These are phyloP conservation scores for Nemotelus nigrinus DNA, from an alignment of 2,888 invertebrate species.

Conservation along the genomic window DNA sequence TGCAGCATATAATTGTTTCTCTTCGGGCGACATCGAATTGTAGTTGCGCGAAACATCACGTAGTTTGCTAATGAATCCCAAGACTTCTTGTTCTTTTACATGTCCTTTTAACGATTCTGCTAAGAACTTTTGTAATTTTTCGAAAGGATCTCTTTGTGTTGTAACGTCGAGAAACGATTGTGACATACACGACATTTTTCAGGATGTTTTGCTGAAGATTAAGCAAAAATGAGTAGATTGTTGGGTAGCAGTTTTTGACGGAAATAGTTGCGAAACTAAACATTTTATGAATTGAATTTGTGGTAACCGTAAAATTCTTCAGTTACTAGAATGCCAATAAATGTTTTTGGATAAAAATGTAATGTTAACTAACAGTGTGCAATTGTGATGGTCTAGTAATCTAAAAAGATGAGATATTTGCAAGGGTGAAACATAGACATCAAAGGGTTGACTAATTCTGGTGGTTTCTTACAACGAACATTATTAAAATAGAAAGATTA, in stretches of 20 bases:
- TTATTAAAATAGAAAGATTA: too few species aligned
- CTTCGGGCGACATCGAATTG: conserved; percentile 33
- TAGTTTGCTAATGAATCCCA: conserved; percentile 11
- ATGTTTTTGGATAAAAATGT: too few species aligned
- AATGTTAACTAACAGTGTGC: too few species aligned
- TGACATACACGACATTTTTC: conserved; percentile 38
- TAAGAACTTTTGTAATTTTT: conserved; percentile 20
- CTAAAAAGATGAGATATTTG: too few species aligned
- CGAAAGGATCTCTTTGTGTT: conserved; percentile 25
- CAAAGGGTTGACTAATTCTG: too few species aligned
- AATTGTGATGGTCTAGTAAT: too few species aligned
- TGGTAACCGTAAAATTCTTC: too few species aligned
- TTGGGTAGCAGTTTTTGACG: neutral
- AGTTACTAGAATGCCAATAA: too few species aligned
- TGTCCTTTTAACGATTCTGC: conserved; percentile 25
- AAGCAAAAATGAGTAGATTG: neutral
- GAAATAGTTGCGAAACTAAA: too few species aligned
- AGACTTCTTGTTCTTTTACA: conserved; percentile 1
- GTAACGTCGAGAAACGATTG: conserved; percentile 18
- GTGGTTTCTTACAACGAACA: too few species aligned
- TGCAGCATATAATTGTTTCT: conserved; percentile 40
- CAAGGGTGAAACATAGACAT: too few species aligned
- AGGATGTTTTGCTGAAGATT: neutral
- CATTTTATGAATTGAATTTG: too few species aligned
- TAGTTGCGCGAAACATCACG: conserved; percentile 19